These are phyloP conservation scores for Eulemur rufifrons DNA, from an alignment of 2,113 vertebrate genomes.

Conservation along the genomic window DNA sequence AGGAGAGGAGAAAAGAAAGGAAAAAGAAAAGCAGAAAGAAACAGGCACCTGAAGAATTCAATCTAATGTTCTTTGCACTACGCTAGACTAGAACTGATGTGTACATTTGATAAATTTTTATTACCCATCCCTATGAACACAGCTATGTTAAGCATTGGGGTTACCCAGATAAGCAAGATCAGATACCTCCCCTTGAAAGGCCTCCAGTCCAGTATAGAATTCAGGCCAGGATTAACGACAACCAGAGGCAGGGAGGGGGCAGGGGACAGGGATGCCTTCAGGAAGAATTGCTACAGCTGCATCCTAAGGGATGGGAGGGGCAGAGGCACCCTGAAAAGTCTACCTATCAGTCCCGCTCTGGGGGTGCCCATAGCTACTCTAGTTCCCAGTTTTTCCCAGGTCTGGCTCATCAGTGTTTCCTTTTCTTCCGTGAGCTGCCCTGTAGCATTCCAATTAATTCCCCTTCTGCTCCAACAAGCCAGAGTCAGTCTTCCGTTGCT, in stretches of 20 bases:
- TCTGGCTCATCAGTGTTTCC: background rate
- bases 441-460: background rate
- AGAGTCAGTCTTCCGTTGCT: background rate
- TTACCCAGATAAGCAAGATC: background rate
- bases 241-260: background rate
- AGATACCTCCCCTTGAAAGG: background rate
- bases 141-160: background rate
- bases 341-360: background rate
- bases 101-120: accelerated
- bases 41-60: background rate
- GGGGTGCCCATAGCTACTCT: background rate
- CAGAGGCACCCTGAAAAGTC: background rate
- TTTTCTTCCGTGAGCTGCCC: background rate
- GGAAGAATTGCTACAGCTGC: background rate
- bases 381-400: background rate
- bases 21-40: no score
- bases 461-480: background rate
- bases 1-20: no score
- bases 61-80: background rate
- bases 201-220: background rate
- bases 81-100: background rate
- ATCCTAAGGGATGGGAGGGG: background rate
- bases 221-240: background rate
- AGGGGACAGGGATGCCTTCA: background rate
- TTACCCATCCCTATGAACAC: background rate